Conservation (phyloP, 2,888 invertebrate species). For the Ophion obscuratus region DNA sequence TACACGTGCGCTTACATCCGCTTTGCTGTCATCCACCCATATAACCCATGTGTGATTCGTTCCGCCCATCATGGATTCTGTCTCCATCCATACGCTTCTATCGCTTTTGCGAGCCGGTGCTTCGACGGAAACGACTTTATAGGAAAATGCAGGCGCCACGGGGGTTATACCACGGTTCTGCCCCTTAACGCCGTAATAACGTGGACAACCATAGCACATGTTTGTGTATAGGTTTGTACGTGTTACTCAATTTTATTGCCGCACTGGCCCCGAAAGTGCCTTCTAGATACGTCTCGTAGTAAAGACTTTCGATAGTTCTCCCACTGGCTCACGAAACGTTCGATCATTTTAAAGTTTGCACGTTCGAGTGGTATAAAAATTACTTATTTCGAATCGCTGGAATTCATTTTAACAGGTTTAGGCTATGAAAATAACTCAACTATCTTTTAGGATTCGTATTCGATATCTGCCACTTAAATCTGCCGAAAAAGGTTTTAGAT, state of each 20-base stretch:
- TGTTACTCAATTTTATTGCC: not conserved
- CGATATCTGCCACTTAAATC: no score
- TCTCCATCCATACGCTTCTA: constrained; percentile 24
- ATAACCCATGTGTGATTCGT: constrained; percentile 10
- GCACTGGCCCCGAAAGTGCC: not conserved
- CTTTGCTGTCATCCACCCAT: constrained; percentile 18
- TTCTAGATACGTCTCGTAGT: not conserved
- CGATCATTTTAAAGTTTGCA: no score
- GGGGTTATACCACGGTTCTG: not conserved
- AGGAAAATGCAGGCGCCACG: constrained; percentile 19
- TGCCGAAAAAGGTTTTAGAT: no score
- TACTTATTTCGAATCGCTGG: no score
- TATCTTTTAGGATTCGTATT: no score
- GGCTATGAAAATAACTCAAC: no score
- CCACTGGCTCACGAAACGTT: no score
- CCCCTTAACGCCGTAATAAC: constrained; percentile 10
- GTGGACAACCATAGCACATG: constrained; percentile 13
- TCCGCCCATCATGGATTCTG: constrained; percentile 27
- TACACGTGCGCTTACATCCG: constrained; percentile 1
- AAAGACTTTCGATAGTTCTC: no score
- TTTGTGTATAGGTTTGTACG: not conserved
- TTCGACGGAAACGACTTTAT: constrained; percentile 56
- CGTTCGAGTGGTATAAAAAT: no score
- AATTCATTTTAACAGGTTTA: no score
- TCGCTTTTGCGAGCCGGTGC: constrained; percentile 40